phyloP scores from a whole-genome alignment of 2,113 vertebrate genomes.

The Cisticola juncidis region DNA sequence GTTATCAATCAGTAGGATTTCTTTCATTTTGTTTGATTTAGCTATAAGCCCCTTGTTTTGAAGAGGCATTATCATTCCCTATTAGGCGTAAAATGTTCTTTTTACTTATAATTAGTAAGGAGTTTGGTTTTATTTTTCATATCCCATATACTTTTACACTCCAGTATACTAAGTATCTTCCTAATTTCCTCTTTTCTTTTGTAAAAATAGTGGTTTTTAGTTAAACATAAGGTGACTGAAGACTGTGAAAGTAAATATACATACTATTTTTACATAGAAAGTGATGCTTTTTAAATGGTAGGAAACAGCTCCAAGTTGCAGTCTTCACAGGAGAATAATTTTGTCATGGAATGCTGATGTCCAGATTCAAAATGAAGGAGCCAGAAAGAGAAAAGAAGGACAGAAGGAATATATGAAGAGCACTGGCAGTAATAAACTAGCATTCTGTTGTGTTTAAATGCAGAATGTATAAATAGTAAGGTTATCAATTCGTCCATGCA shows the following conservation, averaged over 20 bases:
- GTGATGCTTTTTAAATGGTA: background rate
- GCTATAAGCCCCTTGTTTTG: background rate
- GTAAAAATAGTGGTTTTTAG: background rate
- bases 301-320: background rate
- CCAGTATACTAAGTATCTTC: background rate
- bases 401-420: background rate
- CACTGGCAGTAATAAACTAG: background rate
- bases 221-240: background rate
- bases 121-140: background rate
- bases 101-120: background rate
- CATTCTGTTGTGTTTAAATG: background rate
- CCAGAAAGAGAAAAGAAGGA: background rate
- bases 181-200: background rate
- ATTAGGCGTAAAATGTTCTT: background rate
- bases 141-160: background rate
- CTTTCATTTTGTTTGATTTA: slow-evolving; percentile 30
- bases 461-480: background rate
- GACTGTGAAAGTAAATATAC: background rate
- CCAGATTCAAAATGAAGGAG: background rate
- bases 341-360: background rate
- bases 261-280: background rate
- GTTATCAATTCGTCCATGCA: background rate
- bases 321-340: background rate
- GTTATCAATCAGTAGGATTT: background rate
- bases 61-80: background rate